phyloP scores from a whole-genome alignment of 1,140 invertebrate species.

The Papilio polytes region DNA sequence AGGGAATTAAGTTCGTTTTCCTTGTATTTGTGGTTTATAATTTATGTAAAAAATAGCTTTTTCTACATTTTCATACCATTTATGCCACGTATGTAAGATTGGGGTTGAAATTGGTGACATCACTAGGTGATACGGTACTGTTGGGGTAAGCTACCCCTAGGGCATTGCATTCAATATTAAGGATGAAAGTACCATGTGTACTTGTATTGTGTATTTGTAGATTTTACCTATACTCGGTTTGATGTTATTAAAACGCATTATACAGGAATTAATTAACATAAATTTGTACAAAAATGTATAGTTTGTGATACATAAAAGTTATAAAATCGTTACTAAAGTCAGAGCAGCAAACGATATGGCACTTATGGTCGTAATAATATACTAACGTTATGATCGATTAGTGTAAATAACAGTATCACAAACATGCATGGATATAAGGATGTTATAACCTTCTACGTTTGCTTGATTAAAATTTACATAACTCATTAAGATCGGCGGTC shows the following conservation, averaged over 20 bases:
- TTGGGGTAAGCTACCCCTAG: background rate
- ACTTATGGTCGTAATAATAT: too few species aligned
- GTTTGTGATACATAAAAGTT: too few species aligned
- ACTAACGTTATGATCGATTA: background rate
- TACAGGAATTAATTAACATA: too few species aligned
- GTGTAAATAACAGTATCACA: background rate
- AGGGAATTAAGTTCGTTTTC: background rate
- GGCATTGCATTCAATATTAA: background rate
- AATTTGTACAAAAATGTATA: too few species aligned
- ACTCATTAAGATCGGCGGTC: background rate
- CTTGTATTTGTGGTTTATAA: background rate
- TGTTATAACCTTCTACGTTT: background rate
- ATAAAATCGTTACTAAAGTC: too few species aligned
- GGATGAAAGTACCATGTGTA: background rate
- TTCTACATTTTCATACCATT: background rate
- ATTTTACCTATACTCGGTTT: too few species aligned
- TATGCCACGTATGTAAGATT: background rate
- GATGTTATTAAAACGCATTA: too few species aligned
- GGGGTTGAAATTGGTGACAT: conserved; percentile 13
- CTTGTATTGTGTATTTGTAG: background rate
- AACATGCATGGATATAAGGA: background rate
- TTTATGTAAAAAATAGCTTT: background rate
- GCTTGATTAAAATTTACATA: conserved; percentile 15
- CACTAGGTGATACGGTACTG: conserved; percentile 15
- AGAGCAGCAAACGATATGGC: too few species aligned